phyloP scores from a whole-genome alignment of 2,113 vertebrate genomes.

The Protobothrops flavoviridis region DNA sequence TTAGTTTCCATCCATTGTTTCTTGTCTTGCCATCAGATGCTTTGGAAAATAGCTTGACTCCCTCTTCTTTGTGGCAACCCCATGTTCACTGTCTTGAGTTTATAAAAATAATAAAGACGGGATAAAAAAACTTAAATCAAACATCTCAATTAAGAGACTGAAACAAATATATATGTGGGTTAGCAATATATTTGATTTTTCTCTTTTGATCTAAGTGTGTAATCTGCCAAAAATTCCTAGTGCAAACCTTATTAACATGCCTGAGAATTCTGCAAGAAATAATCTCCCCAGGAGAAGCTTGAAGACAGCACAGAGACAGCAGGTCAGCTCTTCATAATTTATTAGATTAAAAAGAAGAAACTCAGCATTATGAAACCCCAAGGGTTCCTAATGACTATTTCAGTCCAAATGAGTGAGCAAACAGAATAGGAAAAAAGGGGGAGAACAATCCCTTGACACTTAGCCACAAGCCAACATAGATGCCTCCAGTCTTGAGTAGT shows the following conservation, averaged over 20 bases:
- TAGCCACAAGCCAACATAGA: background rate
- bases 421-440: background rate
- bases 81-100: background rate
- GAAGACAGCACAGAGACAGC: background rate
- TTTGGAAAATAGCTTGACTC: no score
- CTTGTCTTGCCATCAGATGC: no score
- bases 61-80: no score
- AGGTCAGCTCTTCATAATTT: constrained; percentile 11
- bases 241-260: background rate
- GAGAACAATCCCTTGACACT: background rate
- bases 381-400: constrained; percentile 24
- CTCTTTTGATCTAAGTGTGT: background rate
- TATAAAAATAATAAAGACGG: background rate
- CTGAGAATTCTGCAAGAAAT: constrained; percentile 2
- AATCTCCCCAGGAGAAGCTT: background rate
- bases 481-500: constrained; percentile 11
- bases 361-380: constrained; percentile 14
- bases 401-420: constrained; percentile 25
- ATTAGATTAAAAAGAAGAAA: constrained; percentile 16
- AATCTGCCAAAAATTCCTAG: background rate
- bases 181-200: background rate
- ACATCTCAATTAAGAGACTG: background rate
- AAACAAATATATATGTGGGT: background rate
- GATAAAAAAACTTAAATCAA: background rate
- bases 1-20: no score